Evolutionary conservation across 2,797 vertebrate genomes (phyloP), one percentile per base, ranked within the genome.

Genomic region (Argentina silus): DNA sequence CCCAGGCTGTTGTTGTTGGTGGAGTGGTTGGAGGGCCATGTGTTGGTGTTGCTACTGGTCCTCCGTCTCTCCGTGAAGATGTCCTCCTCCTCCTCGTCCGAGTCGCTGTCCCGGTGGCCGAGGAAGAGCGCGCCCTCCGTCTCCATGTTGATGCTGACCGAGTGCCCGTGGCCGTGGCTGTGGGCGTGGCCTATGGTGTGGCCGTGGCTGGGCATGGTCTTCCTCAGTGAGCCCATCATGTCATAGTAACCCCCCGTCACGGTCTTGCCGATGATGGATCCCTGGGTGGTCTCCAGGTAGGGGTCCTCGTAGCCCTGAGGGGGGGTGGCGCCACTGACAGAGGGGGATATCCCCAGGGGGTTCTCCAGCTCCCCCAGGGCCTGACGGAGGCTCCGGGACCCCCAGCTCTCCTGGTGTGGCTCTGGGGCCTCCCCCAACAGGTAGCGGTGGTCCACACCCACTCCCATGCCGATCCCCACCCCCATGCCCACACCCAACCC

Each of bases 1-100:
- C 21, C 81, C 12, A 81, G 36, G 0, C 91, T 93, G 82, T 93
- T 93, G 85, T 95, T 95, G 76, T 94, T 94, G 76, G 90, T 81
- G 0, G 92, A 93, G 72, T 92, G 90, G 70, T 96, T 96, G 11
- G 95, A 93, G 51, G 93, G 89, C 97, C 97, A 98, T 8, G 93
- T 93, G 67, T 91, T 93, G 57, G 83, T 91, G 27, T 36, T 36
- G 51, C 64, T 93, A 56, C 82, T 91, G 57, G 12, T 27, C 48
- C 63, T 83, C 85, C 93, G 89, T 73, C 91, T 91, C 81, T 94
- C 93, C 0, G 90, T 55, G 80, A 94, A 94, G 0, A 78, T 74
- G 45, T 90, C 91, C 0, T 90, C 90, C 0, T 91, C 88, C 2
- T 75, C 93, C 0, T 92, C 91, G 11, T 75, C 93, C 1, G 91